phyloP scores from a whole-genome alignment of 2,888 invertebrate genomes.

The Coelinius sp. region DNA sequence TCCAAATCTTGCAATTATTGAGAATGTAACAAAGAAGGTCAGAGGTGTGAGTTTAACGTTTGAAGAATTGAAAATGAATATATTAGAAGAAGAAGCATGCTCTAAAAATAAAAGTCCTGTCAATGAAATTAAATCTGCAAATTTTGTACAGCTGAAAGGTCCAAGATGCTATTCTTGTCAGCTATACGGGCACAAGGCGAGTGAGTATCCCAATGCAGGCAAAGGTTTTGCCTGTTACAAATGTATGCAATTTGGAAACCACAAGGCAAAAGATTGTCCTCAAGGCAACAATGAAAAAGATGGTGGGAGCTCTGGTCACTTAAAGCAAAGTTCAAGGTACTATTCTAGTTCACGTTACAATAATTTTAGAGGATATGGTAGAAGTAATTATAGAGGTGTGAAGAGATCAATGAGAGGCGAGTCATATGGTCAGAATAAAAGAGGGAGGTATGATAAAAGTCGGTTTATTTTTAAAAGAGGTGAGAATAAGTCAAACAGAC shows the following conservation, averaged over 20 bases:
- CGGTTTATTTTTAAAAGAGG: neutral
- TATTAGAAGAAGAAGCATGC: neutral
- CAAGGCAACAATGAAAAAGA: neutral
- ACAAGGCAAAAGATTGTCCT: neutral
- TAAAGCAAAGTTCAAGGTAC: neutral
- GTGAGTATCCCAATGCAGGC: conserved; percentile 38
- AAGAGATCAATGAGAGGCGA: neutral
- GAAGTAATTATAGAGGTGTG: neutral
- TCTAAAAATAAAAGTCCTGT: neutral
- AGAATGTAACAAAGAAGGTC: neutral
- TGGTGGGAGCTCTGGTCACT: neutral
- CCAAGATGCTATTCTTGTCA: conserved; percentile 37
- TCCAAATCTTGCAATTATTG: neutral
- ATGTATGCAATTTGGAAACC: conserved; percentile 29
- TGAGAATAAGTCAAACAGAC: neutral
- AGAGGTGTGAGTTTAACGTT: neutral
- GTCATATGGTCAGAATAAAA: neutral
- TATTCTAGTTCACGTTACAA: neutral
- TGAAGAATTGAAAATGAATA: neutral
- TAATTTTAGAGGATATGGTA: neutral
- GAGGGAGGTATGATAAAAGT: neutral
- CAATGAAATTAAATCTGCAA: neutral
- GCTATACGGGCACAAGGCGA: conserved; percentile 38
- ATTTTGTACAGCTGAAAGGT: neutral
- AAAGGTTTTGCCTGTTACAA: conserved; percentile 35